phyloP scores from a whole-genome alignment of 2,888 invertebrate genomes.

The Thereva nobilitata region DNA sequence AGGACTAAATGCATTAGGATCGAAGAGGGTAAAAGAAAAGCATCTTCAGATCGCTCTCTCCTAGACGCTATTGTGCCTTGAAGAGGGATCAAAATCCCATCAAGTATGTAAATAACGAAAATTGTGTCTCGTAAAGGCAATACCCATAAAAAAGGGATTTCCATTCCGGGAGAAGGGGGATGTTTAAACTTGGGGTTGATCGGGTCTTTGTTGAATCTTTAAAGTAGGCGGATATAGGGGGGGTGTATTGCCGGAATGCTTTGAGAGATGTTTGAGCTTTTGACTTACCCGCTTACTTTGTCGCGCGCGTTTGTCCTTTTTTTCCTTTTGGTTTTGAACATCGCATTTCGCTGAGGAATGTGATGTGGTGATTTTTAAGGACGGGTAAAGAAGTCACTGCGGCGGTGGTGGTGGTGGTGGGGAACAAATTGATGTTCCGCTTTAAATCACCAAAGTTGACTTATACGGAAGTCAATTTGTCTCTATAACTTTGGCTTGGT shows the following conservation, averaged over 20 bases:
- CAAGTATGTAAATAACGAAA: slow-evolving; percentile 34
- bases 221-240: slow-evolving; percentile 13
- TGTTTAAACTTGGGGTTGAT: slow-evolving; percentile 24
- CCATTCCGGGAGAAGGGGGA: background rate
- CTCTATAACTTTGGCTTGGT: no score
- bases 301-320: slow-evolving; percentile 12
- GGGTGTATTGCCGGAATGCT: slow-evolving; percentile 18
- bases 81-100: slow-evolving; percentile 34
- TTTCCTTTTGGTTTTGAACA: no score
- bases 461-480: no score
- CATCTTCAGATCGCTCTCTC: background rate
- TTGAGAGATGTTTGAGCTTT: slow-evolving; percentile 25
- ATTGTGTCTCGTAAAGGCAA: slow-evolving; percentile 31
- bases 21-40: slow-evolving; percentile 8
- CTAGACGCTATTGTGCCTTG: slow-evolving; percentile 27
- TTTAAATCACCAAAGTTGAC: no score
- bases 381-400: no score
- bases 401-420: no score
- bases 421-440: no score
- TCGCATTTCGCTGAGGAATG: no score
- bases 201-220: slow-evolving; percentile 10
- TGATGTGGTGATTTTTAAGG: no score
- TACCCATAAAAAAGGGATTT: slow-evolving; percentile 27
- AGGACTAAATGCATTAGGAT: slow-evolving; percentile 21
- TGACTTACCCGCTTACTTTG: slow-evolving; percentile 24